Evolutionary conservation across 2,797 vertebrate species (phyloP).

Genomic region (Arctocebus calabarensis): DNA sequence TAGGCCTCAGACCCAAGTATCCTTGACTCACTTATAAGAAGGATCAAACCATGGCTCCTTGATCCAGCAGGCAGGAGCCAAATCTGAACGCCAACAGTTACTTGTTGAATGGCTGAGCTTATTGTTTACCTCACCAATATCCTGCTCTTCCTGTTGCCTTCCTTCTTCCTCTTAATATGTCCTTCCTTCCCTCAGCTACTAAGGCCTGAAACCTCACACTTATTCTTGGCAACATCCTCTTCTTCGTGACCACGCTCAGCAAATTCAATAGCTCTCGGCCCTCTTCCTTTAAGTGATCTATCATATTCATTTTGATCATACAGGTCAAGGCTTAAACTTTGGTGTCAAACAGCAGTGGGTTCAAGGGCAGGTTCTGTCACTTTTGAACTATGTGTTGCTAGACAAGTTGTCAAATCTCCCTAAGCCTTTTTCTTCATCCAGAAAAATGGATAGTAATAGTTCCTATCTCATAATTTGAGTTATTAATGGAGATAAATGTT

Average conservation of each 20-base stretch:
- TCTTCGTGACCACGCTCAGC: background rate
- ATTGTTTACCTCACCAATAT: background rate
- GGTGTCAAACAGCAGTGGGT: background rate
- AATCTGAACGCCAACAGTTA: background rate
- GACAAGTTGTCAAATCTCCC: background rate
- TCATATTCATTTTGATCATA: background rate
- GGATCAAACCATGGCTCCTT: background rate
- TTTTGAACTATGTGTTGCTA: background rate
- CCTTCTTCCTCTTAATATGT: background rate
- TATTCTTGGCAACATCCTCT: background rate
- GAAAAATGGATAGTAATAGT: background rate
- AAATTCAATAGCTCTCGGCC: background rate
- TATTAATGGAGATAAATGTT: background rate
- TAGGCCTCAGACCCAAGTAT: background rate
- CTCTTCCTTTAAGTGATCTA: background rate
- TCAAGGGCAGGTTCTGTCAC: background rate
- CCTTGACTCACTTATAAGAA: background rate
- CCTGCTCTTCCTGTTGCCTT: background rate
- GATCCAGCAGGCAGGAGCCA: background rate
- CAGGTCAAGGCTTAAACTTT: background rate
- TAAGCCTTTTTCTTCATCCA: background rate
- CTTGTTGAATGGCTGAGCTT: background rate
- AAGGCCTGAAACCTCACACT: background rate
- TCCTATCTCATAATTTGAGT: background rate
- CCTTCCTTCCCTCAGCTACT: background rate